These are phyloP conservation scores for Amphiprion ocellaris DNA, from an alignment of 2,113 vertebrate genomes.

Conservation along the genomic window DNA sequence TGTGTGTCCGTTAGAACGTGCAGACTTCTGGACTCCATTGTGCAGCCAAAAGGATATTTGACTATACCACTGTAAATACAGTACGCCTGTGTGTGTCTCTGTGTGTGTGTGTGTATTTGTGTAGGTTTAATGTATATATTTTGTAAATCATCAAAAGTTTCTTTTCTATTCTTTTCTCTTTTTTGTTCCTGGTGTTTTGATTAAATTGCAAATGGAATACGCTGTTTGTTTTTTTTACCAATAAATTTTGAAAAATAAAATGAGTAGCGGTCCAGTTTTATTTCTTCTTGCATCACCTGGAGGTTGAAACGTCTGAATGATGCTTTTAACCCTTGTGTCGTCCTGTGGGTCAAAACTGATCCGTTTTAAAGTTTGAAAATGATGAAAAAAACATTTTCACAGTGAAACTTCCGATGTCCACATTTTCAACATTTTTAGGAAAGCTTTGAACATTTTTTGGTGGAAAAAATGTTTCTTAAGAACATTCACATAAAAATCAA, in stretches of 20 bases:
- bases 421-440: too few relatives aligned
- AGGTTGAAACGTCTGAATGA: background rate
- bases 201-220: constrained; percentile 25
- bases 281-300: constrained; percentile 1
- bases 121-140: constrained; percentile 83
- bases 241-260: constrained; percentile 38
- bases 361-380: too few relatives aligned
- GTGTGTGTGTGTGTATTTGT: constrained; percentile 80
- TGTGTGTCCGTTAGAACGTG: background rate
- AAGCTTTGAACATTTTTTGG: too few relatives aligned
- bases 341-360: too few relatives aligned
- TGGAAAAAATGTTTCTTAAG: too few relatives aligned
- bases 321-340: background rate
- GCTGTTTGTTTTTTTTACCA: constrained; percentile 49
- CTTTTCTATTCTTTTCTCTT: constrained; percentile 71
- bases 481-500: too few relatives aligned
- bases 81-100: constrained; percentile 21
- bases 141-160: constrained; percentile 71
- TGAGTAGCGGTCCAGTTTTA: background rate
- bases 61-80: constrained; percentile 30
- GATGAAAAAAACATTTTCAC: too few relatives aligned
- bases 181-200: constrained; percentile 60
- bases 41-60: constrained; percentile 30
- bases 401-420: too few relatives aligned
- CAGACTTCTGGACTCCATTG: constrained; percentile 38